phyloP scores from a whole-genome alignment of 2,797 vertebrate genomes.

The Hydrolagus colliei region DNA sequence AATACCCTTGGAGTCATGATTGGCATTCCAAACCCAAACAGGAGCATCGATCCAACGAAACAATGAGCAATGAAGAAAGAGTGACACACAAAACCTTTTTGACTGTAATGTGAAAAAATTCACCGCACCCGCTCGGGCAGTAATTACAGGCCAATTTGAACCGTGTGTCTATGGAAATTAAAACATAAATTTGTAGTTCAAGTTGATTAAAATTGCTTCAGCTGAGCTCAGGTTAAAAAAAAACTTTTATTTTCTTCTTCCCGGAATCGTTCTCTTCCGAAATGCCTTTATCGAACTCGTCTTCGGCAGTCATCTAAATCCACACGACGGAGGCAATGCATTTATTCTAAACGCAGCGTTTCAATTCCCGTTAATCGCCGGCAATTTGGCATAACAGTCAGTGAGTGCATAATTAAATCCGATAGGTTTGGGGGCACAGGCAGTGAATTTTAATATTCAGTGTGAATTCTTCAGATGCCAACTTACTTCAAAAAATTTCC shows the following conservation, averaged over 20 bases:
- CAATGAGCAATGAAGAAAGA: neutral
- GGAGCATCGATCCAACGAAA: too few species aligned
- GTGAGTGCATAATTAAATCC: neutral
- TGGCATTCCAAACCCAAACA: neutral
- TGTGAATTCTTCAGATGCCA: neutral
- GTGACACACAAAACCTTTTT: neutral
- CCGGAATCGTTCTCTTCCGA: neutral
- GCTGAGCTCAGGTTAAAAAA: slow-evolving; percentile 1
- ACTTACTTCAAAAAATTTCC: neutral
- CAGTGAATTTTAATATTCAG: slow-evolving; percentile 16
- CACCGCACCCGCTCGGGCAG: neutral
- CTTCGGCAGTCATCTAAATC: neutral
- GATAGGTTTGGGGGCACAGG: neutral
- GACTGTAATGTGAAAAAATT: too few species aligned
- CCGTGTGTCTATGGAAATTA: neutral
- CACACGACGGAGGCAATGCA: neutral
- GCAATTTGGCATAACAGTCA: neutral
- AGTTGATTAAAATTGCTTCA: slow-evolving; percentile 2
- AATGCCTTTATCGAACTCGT: neutral
- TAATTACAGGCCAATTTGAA: slow-evolving; percentile 5
- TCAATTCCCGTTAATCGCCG: slow-evolving; percentile 4
- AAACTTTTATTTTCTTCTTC: neutral
- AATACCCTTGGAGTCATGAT: too few species aligned
- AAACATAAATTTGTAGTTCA: neutral
- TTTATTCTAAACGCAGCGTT: neutral